Base-by-base conservation (phyloP, 23 tunicate species). In the Aplidium turbinatum region DNA sequence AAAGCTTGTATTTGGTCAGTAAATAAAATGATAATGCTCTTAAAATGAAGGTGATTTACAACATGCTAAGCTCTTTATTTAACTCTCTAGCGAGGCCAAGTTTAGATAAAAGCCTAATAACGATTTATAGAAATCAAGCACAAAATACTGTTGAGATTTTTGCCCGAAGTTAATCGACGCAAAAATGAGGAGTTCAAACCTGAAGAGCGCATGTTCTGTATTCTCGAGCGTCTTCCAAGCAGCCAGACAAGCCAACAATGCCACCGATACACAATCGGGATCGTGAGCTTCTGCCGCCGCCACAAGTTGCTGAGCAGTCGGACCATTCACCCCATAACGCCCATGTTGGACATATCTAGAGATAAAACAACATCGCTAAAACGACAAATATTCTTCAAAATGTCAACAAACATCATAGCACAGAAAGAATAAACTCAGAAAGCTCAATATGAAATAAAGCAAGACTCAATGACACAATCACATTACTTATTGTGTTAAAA, bases 291-390 rank as follows among this genome's bases (percentile, higher is more conserved):
- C 34, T 24, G 18, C 90, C 97, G 0, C 88, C 82, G 2, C 85
- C 87, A 54, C 96, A 88, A 1, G 96, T 39, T 20, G 57, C 40
- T 16, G 71, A 24, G 57, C 96, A 88, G 27, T 30, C 53, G 3
- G 89, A 67, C 80, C 75, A 80, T 30, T 47, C 56, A 30, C 64
- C 51, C 96, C 96, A 88, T 13, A 24, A 13, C 18, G 70, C 27
- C 87, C 87, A 88, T 16, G 53, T 62, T 0, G 96, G 84, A 42
- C 96, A 88, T 22, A 79, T 55, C 96, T 88, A 75, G 20, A 63
- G 31, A 20, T 27, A 28, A 56, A n/a, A n/a, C n/a, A n/a, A n/a
- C n/a, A 42, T 9, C 48, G 13, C 9, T 42, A 13, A 42, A 9
- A 9, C 48, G 13, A 42, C 48, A 9, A 9, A 42, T 9, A 9